Conservation (phyloP, 1,140 invertebrate species). For the Anoplolepis gracilipes region DNA sequence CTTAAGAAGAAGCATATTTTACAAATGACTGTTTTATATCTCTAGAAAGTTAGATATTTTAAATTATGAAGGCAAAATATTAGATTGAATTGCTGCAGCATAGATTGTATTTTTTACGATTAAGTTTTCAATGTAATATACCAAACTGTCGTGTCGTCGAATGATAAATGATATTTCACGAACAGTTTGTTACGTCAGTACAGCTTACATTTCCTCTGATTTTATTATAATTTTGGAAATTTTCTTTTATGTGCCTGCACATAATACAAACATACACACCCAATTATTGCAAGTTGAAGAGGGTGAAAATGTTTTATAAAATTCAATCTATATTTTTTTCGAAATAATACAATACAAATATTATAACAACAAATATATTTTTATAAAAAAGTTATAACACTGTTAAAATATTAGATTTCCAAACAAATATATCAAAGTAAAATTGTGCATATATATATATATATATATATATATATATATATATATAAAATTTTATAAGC, state of each 20-base stretch:
- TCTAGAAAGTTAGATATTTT: neutral
- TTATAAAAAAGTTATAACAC: no score
- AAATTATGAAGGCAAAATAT: slow-evolving; percentile 29
- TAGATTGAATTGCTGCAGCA: slow-evolving; percentile 18
- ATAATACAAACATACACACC: neutral
- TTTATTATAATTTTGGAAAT: slow-evolving; percentile 8
- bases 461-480: no score
- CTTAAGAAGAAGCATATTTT: neutral
- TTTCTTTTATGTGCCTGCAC: no score
- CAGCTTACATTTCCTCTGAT: slow-evolving; percentile 8
- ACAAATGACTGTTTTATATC: neutral
- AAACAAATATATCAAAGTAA: no score
- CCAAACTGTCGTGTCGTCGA: slow-evolving; percentile 36
- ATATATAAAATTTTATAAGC: no score
- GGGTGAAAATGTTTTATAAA: neutral
- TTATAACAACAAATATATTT: no score
- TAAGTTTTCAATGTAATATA: neutral
- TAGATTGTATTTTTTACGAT: slow-evolving; percentile 25
- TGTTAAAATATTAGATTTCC: no score
- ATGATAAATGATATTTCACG: slow-evolving; percentile 36
- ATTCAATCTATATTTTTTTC: neutral
- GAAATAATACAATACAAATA: no score
- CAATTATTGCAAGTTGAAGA: neutral
- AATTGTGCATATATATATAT: no score
- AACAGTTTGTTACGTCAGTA: slow-evolving; percentile 13